These are phyloP conservation scores for Caranx melampygus DNA, from an alignment of 2,113 vertebrate genomes.

Conservation along the genomic window DNA sequence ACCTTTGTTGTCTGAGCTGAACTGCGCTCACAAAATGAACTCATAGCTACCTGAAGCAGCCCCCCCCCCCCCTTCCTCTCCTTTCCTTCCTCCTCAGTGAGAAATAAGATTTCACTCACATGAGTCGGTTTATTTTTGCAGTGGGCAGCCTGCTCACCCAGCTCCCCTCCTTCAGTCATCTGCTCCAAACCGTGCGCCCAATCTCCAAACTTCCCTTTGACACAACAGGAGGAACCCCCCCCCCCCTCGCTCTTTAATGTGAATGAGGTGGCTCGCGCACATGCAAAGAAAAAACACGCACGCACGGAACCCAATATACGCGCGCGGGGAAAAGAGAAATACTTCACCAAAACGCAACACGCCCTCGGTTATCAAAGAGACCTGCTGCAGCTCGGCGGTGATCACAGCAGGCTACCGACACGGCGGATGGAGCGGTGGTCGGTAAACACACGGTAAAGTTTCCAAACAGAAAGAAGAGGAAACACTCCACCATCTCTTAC, in stretches of 20 bases:
- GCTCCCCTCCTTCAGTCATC: slow-evolving; percentile 8
- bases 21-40: background rate
- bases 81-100: background rate
- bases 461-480: slow-evolving; percentile 7
- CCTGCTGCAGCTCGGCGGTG: background rate
- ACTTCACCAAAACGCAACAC: slow-evolving; percentile 37
- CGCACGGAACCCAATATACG: background rate
- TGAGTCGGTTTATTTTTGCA: background rate
- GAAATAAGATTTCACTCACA: slow-evolving; percentile 1
- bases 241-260: background rate
- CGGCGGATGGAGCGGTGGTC: background rate
- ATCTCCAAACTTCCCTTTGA: slow-evolving; percentile 68
- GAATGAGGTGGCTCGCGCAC: background rate
- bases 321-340: slow-evolving; percentile 32
- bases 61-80: too few relatives aligned
- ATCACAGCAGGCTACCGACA: background rate
- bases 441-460: slow-evolving; percentile 59
- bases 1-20: background rate
- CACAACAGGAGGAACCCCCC: slow-evolving; percentile 62
- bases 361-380: slow-evolving; percentile 32
- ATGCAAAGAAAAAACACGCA: background rate
- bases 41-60: slow-evolving; percentile 24
- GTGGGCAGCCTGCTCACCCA: background rate
- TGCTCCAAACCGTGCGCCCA: slow-evolving; percentile 34
- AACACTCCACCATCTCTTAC: slow-evolving; percentile 51